Evolutionary conservation across 92 coral and sea anemone species (phyloP).

Genomic region (Porites rus): DNA sequence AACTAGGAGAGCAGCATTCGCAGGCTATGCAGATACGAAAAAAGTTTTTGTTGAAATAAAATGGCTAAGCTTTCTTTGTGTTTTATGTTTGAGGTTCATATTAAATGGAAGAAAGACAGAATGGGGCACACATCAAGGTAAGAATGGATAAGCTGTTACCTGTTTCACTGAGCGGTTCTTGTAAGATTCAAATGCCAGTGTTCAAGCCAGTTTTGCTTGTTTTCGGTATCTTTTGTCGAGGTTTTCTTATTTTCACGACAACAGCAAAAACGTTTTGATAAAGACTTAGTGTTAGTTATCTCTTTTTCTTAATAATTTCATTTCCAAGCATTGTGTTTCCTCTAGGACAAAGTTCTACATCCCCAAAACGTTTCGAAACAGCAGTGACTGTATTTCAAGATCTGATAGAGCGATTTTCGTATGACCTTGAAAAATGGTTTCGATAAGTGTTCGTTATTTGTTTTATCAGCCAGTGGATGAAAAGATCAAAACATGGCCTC

Average conservation of each 20-base stretch:
- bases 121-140: conserved; percentile 62
- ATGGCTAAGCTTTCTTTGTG: background rate
- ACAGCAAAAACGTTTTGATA: background rate
- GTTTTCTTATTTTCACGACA: background rate
- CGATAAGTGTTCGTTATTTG: too few species aligned
- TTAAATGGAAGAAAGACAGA: conserved; percentile 77
- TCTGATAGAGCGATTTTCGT: too few species aligned
- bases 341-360: background rate
- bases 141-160: background rate
- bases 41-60: too few species aligned
- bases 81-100: conserved; percentile 72
- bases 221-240: background rate
- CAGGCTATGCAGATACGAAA: too few species aligned
- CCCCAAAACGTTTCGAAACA: background rate
- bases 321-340: background rate
- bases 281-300: background rate
- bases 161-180: background rate
- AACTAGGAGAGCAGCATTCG: too few species aligned
- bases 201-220: background rate
- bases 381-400: background rate
- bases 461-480: too few species aligned
- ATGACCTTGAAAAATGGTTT: too few species aligned
- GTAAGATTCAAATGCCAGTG: background rate
- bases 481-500: too few species aligned
- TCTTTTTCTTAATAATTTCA: background rate